phyloP scores from a whole-genome alignment of 2,113 vertebrate species.

The Petromus typicus region DNA sequence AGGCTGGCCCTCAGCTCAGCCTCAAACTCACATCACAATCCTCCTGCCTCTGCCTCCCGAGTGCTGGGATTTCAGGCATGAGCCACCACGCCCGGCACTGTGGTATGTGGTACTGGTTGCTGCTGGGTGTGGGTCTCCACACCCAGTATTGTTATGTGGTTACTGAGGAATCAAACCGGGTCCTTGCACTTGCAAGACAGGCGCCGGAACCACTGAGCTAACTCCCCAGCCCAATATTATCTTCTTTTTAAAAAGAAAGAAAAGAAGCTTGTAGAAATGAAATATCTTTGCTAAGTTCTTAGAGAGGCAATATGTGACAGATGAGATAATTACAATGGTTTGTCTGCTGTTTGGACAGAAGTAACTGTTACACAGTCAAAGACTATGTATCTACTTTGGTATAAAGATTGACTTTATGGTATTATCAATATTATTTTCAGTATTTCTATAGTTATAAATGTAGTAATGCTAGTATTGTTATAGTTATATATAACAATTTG shows the following conservation, averaged over 20 bases:
- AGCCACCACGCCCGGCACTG: too few species aligned
- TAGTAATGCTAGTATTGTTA: background rate
- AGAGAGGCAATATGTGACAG: background rate
- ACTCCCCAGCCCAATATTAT: too few species aligned
- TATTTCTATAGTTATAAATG: background rate
- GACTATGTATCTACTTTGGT: background rate
- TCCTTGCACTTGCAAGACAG: too few species aligned
- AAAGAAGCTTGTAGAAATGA: background rate
- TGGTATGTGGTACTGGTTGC: too few species aligned
- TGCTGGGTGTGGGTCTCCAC: too few species aligned
- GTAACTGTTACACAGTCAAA: background rate
- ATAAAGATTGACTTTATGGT: background rate
- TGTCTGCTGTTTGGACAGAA: background rate
- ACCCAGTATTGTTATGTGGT: too few species aligned
- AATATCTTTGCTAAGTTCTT: background rate
- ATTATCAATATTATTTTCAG: background rate
- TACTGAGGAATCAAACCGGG: too few species aligned
- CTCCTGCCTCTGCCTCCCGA: too few species aligned
- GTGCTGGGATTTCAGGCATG: too few species aligned
- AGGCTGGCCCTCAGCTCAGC: too few species aligned
- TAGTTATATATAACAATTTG: background rate
- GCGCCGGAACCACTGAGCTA: too few species aligned
- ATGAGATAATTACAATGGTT: background rate
- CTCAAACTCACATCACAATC: too few species aligned
- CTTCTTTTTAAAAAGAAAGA: background rate